phyloP scores from a whole-genome alignment of 2,797 vertebrate genomes.

The Dromococcyx pavoninus region DNA sequence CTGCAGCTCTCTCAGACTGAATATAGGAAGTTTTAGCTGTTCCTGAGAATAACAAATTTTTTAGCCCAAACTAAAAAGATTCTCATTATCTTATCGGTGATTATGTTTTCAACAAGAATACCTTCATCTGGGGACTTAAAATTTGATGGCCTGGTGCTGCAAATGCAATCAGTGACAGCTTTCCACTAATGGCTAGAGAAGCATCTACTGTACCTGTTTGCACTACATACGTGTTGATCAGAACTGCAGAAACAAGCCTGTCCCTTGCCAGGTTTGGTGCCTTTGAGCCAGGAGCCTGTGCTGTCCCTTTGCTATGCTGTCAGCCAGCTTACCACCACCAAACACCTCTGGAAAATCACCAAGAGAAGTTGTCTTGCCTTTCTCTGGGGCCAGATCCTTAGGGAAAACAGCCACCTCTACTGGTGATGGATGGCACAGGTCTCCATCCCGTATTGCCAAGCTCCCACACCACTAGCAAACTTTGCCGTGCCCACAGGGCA shows the following conservation, averaged over 20 bases:
- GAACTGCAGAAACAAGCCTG: not conserved
- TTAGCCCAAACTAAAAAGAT: not conserved
- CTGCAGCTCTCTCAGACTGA: not conserved
- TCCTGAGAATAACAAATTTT: not conserved
- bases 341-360: not conserved
- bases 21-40: not conserved
- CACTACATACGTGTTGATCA: accelerated
- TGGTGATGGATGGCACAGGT: not conserved
- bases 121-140: not conserved
- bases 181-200: not conserved
- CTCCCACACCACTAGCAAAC: not conserved
- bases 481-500: accelerated
- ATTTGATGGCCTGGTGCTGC: not conserved
- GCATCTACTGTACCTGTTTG: not conserved
- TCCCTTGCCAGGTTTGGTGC: not conserved
- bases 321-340: not conserved
- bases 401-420: not conserved
- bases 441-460: not conserved
- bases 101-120: not conserved
- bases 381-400: not conserved
- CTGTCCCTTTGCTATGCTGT: not conserved
- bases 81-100: not conserved
- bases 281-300: not conserved
- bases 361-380: not conserved
- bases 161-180: not conserved